These are phyloP conservation scores for Stenichneumon culpator DNA, from an alignment of 2,888 invertebrate genomes.

Conservation along the genomic window DNA sequence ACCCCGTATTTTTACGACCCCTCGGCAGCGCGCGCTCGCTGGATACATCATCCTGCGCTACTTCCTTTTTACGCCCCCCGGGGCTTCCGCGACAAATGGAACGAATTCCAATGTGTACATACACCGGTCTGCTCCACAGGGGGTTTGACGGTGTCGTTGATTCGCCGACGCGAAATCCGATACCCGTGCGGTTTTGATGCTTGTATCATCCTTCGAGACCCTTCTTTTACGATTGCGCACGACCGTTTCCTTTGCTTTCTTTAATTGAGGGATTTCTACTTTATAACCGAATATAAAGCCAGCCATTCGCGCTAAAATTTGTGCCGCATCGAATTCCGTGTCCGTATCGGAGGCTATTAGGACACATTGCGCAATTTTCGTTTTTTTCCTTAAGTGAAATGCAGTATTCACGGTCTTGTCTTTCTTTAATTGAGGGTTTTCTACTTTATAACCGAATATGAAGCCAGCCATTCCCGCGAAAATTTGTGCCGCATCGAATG, in stretches of 20 bases:
- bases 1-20: constrained; percentile 55
- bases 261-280: constrained; percentile 16
- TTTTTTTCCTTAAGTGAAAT: no score
- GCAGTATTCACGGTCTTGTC: neutral
- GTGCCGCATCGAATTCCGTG: neutral
- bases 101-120: constrained; percentile 39
- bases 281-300: constrained; percentile 19
- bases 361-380: no score
- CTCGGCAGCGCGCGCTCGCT: constrained; percentile 35
- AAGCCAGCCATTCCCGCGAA: constrained; percentile 1
- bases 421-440: constrained; percentile 21
- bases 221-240: constrained; percentile 16
- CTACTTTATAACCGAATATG: constrained; percentile 21
- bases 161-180: constrained; percentile 50
- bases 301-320: constrained; percentile 15
- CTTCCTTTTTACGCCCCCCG: constrained; percentile 38
- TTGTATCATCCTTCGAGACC: constrained; percentile 6
- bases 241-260: constrained; percentile 12
- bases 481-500: neutral
- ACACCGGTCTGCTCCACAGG: neutral
- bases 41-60: constrained; percentile 34
- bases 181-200: constrained; percentile 20
- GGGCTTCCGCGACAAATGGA: constrained; percentile 47
- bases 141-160: constrained; percentile 42
- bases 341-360: neutral